phyloP scores from a whole-genome alignment of 2,888 invertebrate species.

The Heliconius aoede region DNA sequence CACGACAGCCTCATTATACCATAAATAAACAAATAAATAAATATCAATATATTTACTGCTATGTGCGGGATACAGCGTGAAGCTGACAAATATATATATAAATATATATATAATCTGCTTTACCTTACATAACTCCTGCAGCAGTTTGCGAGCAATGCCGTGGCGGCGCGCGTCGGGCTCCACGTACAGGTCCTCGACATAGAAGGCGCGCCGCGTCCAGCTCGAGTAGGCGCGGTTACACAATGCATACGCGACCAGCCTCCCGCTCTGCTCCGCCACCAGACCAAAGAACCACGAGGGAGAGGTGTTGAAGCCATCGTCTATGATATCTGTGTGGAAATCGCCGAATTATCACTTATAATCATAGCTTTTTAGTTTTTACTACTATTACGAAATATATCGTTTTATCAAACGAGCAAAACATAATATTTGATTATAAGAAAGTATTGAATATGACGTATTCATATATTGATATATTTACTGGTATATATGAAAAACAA shows the following conservation, averaged over 20 bases:
- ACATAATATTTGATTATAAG: too few species aligned
- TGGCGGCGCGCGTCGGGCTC: conserved; percentile 72
- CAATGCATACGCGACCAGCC: conserved; percentile 88
- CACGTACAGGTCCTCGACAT: conserved; percentile 94
- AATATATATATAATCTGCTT: too few species aligned
- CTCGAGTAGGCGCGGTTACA: conserved; percentile 93
- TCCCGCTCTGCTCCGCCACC: conserved; percentile 78
- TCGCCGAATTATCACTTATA: not conserved
- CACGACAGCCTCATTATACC: too few species aligned
- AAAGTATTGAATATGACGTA: not conserved
- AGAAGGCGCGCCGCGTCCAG: conserved; percentile 91
- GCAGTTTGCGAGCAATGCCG: conserved; percentile 83
- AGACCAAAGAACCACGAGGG: conserved; percentile 86
- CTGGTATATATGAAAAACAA: not conserved
- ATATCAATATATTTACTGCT: too few species aligned
- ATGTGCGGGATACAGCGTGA: too few species aligned
- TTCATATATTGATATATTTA: not conserved
- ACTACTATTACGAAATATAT: too few species aligned
- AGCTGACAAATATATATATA: too few species aligned
- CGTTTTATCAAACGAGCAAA: too few species aligned
- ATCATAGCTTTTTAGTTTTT: too few species aligned
- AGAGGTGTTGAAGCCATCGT: conserved; percentile 87
- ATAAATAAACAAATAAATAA: too few species aligned
- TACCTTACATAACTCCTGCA: conserved; percentile 72
- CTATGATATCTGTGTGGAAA: conserved; percentile 78